Percentiles rank a stretch among this genome's conserved stretches.
Evolutionary conservation across 2,113 vertebrate genomes (phyloP).

Genomic region (Anolis carolinensis): DNA sequence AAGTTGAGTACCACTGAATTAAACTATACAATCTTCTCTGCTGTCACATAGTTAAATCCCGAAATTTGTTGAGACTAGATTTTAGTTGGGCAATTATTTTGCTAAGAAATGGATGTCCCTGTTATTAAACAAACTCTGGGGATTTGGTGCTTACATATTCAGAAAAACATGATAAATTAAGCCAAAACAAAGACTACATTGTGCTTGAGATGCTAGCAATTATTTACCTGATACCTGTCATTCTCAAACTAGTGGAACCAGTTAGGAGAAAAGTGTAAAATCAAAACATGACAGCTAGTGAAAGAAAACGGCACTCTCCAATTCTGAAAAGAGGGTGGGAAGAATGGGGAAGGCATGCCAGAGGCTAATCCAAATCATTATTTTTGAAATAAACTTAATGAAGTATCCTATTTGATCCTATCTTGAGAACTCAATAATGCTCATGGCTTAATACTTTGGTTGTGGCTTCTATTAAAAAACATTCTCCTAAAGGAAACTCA

Average conservation of each 20-base stretch:
- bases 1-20: too few species aligned
- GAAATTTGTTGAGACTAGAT: background rate
- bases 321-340: background rate
- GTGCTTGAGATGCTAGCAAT: constrained; percentile 7
- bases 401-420: too few species aligned
- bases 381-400: background rate
- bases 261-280: background rate
- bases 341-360: background rate
- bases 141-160: constrained; percentile 23
- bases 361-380: background rate
- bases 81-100: background rate
- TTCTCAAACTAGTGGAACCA: background rate
- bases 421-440: too few species aligned
- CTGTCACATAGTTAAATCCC: background rate
- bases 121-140: background rate
- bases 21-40: too few species aligned
- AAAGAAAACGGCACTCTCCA: background rate
- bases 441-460: background rate
- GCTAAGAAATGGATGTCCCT: constrained; percentile 3
- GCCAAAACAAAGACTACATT: background rate
- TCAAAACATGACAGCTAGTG: background rate
- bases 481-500: background rate
- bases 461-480: background rate
- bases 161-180: constrained; percentile 5
- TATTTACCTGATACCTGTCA: background rate